Evolutionary conservation across 2,888 invertebrate species (phyloP).

Genomic region (Chesias legatella): DNA sequence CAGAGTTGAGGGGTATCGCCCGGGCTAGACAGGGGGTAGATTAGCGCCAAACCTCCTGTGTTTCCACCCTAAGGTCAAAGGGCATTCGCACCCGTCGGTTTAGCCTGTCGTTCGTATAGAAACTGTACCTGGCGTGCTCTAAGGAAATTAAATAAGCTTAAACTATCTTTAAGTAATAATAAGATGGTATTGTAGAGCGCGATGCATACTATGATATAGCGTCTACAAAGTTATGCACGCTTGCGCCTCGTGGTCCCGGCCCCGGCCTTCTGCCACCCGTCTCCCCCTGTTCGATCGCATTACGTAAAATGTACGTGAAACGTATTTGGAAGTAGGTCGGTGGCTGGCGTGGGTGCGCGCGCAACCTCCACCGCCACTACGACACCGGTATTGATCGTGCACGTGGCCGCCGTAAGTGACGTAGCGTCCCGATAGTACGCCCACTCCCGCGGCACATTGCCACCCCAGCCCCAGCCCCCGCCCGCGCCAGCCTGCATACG

Average conservation of each 20-base stretch:
- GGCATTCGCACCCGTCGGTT: not conserved
- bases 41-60: conserved; percentile 1
- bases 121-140: not conserved
- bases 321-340: conserved; percentile 76
- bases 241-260: conserved; percentile 24
- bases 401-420: conserved; percentile 78
- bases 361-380: conserved; percentile 50
- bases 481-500: conserved; percentile 37
- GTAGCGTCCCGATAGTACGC: conserved; percentile 68
- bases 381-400: conserved; percentile 78
- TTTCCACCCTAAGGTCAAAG: not conserved
- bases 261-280: conserved; percentile 29
- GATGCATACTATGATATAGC: conserved; percentile 13
- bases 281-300: conserved; percentile 63
- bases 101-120: no score
- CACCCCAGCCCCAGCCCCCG: conserved; percentile 10
- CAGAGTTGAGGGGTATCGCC: not conserved
- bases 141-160: conserved; percentile 11
- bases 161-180: conserved; percentile 6
- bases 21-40: conserved; percentile 6
- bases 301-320: conserved; percentile 75
- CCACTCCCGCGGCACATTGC: conserved; percentile 29
- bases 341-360: conserved; percentile 57
- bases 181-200: conserved; percentile 17
- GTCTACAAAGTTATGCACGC: conserved; percentile 24